Base-by-base conservation (phyloP, 1,140 invertebrate species). In the Nephotettix cincticeps region DNA sequence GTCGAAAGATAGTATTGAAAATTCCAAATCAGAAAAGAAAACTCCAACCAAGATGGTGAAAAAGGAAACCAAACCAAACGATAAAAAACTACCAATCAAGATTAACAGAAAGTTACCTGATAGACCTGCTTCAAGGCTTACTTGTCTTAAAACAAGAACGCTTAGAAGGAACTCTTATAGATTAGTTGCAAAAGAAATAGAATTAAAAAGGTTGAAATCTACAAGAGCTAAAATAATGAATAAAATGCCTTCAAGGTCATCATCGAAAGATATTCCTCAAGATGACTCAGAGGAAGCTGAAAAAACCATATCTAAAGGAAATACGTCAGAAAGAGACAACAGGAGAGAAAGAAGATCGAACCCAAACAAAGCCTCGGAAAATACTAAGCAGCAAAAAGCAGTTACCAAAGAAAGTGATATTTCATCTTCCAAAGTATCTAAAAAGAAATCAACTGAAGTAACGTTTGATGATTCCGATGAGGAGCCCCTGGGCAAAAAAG, bases 401-500 rank as follows among this genome's bases (percentile, higher is more conserved):
- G 51, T 61, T 68, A 69, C 51, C 28, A 66, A 69, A 68, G 21
- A 58, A 40, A 73, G 71, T 64, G 66, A 27, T 1, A 70, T 45
- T 58, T 68, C 72, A 69, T 27, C 32, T 70, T 32, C 54, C 32
- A 64, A 67, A 3, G 70, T 54, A 58, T 27, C n/a, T n/a, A 70
- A 74, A 67, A 70, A 63, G 63, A 65, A 73, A 54, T 36, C 47
- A 40, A 58, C 11, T 17, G 72, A 72, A 9, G 65, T 70, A 3
- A 67, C 71, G 58, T 73, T 29, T 23, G 71, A 74, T 47, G 69
- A 68, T 32, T 69, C 21, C 11, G 70, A 71, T 71, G 76, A 75
- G 23, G 81, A 81, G 70, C 77, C 80, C 13, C 66, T 72, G 54
- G 71, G 76, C 69, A 66, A 23, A 51, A 51, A 51, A 51, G 17